Percentiles rank a stretch among this genome's conserved stretches.
Conservation (phyloP, 2,113 vertebrate species). For the Pangasianodon hypophthalmus region DNA sequence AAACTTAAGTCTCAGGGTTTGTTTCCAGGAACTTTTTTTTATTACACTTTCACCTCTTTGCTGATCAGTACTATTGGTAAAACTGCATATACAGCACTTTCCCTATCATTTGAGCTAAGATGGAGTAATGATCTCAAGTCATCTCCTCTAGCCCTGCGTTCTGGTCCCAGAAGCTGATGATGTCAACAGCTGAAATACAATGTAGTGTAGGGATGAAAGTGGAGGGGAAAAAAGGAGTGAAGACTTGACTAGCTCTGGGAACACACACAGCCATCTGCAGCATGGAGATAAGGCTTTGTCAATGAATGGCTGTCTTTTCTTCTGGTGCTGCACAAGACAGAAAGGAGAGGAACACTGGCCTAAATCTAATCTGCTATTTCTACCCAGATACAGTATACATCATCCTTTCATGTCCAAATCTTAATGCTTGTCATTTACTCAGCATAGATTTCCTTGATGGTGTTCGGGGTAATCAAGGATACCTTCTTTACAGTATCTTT, state of each 20-base stretch:
- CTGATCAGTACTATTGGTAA: neutral
- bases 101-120: neutral
- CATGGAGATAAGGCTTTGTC: constrained; percentile 32
- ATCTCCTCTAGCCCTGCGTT: neutral
- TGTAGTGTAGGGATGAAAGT: constrained; percentile 31
- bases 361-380: constrained; percentile 24
- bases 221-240: neutral
- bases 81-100: neutral
- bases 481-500: constrained; percentile 22
- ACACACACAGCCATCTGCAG: constrained; percentile 21
- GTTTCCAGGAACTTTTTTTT: neutral
- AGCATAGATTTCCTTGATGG: constrained; percentile 17
- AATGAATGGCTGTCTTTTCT: neutral
- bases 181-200: neutral
- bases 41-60: neutral
- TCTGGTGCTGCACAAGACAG: neutral
- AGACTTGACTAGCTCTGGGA: constrained; percentile 14
- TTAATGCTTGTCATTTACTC: neutral
- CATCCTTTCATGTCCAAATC: neutral
- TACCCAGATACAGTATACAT: neutral
- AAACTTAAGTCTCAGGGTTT: neutral
- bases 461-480: constrained; percentile 8
- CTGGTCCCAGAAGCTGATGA: neutral
- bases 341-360: neutral
- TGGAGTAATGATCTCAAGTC: neutral